Percentiles rank a stretch among this genome's conserved stretches.
These are phyloP conservation scores for Melitaea athalia DNA, from an alignment of 2,888 invertebrate species.

Conservation along the genomic window DNA sequence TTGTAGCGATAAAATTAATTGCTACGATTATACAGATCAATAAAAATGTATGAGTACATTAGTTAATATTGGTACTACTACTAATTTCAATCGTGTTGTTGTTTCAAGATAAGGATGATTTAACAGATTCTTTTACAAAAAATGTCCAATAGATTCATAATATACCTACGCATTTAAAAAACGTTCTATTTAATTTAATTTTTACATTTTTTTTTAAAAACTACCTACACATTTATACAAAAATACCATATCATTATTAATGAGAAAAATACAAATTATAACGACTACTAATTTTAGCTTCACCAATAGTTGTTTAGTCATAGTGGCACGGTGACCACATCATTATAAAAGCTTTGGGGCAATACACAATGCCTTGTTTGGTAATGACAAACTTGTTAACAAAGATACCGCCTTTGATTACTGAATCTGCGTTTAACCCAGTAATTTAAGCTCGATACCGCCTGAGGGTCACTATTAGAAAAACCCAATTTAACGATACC, in stretches of 20 bases:
- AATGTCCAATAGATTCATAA: too few species aligned
- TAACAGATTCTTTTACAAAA: too few species aligned
- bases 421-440: constrained; percentile 8
- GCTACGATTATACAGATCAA: too few species aligned
- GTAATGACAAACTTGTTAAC: constrained; percentile 28
- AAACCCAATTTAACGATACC: not conserved
- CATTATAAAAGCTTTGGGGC: constrained; percentile 12
- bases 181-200: too few species aligned
- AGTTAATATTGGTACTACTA: too few species aligned
- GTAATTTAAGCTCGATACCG: not conserved
- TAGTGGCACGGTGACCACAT: not conserved
- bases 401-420: constrained; percentile 23
- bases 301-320: not conserved
- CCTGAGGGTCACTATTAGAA: constrained; percentile 1
- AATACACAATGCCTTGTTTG: constrained; percentile 24
- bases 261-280: not conserved
- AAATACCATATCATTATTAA: not conserved
- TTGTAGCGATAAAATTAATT: too few species aligned
- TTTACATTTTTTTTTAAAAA: too few species aligned
- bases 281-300: not conserved
- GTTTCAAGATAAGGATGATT: too few species aligned
- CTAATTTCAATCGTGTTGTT: too few species aligned
- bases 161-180: too few species aligned
- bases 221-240: too few species aligned
- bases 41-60: too few species aligned